phyloP scores from a whole-genome alignment of 2,797 vertebrate genomes.

The Lacerta agilis region DNA sequence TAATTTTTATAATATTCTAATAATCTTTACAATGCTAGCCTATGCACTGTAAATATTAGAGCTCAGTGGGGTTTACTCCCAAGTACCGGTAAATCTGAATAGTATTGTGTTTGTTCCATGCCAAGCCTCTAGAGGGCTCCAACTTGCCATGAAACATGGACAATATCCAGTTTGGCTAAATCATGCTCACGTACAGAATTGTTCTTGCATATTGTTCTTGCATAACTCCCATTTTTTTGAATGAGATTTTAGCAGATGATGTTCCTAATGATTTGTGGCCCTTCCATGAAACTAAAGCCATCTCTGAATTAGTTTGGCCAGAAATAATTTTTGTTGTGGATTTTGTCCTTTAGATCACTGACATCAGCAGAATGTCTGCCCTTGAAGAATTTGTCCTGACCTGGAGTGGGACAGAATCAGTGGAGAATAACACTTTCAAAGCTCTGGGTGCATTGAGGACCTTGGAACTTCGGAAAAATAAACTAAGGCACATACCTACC shows the following conservation, averaged over 20 bases:
- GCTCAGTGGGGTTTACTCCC: background rate
- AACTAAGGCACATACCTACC: constrained; percentile 75
- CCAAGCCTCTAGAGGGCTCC: background rate
- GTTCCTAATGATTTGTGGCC: background rate
- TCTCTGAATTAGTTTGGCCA: background rate
- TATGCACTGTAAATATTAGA: background rate
- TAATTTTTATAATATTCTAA: too few relatives aligned
- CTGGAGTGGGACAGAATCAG: constrained; percentile 81
- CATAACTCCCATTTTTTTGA: background rate
- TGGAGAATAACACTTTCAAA: constrained; percentile 81
- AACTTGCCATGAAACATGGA: background rate
- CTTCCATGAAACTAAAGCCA: background rate
- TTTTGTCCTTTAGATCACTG: constrained; percentile 70
- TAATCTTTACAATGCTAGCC: too few relatives aligned
- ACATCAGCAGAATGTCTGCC: constrained; percentile 71
- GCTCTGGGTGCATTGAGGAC: constrained; percentile 73
- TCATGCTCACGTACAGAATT: background rate
- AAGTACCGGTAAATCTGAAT: background rate
- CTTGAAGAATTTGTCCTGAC: constrained; percentile 82
- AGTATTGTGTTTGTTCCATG: background rate
- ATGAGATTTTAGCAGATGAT: background rate
- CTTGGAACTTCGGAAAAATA: constrained; percentile 85
- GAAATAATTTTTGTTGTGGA: constrained; percentile 25
- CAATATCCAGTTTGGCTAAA: background rate
- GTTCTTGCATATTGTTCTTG: background rate